These are phyloP conservation scores for Lutjanus argentimaculatus DNA, from an alignment of 2,797 vertebrate species.

Conservation along the genomic window DNA sequence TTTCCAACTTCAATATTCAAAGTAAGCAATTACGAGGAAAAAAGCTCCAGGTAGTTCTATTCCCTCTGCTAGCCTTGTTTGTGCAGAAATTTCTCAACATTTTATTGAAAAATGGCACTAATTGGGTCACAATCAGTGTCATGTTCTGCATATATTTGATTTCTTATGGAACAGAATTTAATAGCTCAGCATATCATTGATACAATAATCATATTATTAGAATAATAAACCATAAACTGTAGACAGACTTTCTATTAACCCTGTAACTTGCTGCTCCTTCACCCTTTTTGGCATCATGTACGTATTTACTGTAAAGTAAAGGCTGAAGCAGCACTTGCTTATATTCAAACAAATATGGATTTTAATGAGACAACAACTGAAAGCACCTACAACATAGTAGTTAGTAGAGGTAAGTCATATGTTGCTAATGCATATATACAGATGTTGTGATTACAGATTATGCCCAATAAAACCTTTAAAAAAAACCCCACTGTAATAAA, in stretches of 20 bases:
- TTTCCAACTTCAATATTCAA: conserved; percentile 55
- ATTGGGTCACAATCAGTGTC: conserved; percentile 14
- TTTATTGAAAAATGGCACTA: conserved; percentile 27
- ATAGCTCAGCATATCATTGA: neutral
- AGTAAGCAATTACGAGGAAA: conserved; percentile 55
- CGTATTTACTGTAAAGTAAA: conserved; percentile 11
- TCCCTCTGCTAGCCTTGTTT: conserved; percentile 7
- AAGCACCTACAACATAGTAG: neutral
- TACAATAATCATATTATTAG: neutral
- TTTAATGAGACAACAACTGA: neutral
- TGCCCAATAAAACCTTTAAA: neutral
- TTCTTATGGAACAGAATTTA: neutral
- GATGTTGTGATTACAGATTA: too few species aligned
- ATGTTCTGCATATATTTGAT: conserved; percentile 11
- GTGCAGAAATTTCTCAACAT: conserved; percentile 21
- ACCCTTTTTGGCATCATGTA: neutral
- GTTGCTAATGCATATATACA: neutral
- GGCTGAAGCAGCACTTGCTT: neutral
- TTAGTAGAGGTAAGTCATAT: neutral
- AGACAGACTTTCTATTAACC: neutral
- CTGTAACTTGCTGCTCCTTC: neutral
- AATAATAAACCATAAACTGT: neutral
- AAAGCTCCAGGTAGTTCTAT: conserved; percentile 29
- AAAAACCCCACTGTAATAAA: neutral
- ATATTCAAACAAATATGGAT: neutral